Percentiles rank a stretch among this genome's conserved stretches.
phyloP scores from a whole-genome alignment of 2,888 invertebrate species.

The Azorinus chamasolen region DNA sequence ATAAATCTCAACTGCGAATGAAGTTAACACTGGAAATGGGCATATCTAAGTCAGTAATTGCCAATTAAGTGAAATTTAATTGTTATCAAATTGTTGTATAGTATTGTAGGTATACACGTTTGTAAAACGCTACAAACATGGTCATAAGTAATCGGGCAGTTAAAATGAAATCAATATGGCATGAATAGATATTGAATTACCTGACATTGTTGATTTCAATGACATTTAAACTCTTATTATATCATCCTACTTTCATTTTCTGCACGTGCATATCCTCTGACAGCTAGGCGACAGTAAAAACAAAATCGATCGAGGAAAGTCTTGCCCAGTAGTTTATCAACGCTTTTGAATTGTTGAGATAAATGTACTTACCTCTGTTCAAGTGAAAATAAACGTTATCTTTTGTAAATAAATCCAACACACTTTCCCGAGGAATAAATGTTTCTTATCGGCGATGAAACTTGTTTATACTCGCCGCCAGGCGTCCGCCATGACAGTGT shows the following conservation, averaged over 20 bases:
- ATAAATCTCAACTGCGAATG: too few relatives aligned
- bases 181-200: conserved; percentile 8
- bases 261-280: conserved; percentile 40
- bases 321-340: neutral
- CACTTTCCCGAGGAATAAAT: conserved; percentile 50
- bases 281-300: too few relatives aligned
- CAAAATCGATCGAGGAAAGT: neutral
- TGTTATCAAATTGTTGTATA: too few relatives aligned
- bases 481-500: conserved; percentile 71
- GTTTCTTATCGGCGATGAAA: conserved; percentile 42
- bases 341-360: conserved; percentile 10
- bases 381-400: conserved; percentile 52
- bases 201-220: conserved; percentile 26
- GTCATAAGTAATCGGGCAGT: too few relatives aligned
- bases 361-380: conserved; percentile 37
- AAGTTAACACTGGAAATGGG: too few relatives aligned
- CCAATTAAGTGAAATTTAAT: too few relatives aligned
- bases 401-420: conserved; percentile 58
- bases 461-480: conserved; percentile 70
- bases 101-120: too few relatives aligned
- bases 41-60: too few relatives aligned
- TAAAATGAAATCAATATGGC: too few relatives aligned
- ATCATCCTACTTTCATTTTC: conserved; percentile 61
- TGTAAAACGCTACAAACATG: too few relatives aligned
- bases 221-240: conserved; percentile 1